Percentiles rank a stretch among this genome's conserved stretches.
These are phyloP conservation scores for Mandrillus leucophaeus DNA, from an alignment of 2,113 vertebrate genomes.

Conservation along the genomic window DNA sequence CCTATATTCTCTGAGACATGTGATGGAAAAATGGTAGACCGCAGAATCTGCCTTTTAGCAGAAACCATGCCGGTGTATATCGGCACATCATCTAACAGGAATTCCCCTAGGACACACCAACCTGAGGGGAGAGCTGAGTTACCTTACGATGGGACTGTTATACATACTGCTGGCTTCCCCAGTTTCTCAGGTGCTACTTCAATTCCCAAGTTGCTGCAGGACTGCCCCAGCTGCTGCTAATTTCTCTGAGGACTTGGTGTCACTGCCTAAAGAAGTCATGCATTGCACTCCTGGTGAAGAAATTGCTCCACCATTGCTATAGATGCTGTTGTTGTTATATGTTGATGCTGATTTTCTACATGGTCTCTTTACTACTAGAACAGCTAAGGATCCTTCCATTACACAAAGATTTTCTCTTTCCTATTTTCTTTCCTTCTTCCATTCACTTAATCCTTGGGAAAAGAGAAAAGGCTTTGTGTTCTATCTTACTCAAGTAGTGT, in stretches of 20 bases:
- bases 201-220: not conserved
- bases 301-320: not conserved
- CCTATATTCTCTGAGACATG: not conserved
- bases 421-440: not conserved
- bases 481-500: not conserved
- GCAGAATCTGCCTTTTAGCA: not conserved
- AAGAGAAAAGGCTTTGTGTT: not conserved
- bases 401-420: not conserved
- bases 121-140: not conserved
- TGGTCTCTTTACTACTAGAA: not conserved
- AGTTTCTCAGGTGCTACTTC: not conserved
- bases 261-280: not conserved
- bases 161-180: not conserved
- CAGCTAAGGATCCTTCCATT: not conserved
- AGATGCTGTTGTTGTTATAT: not conserved
- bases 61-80: accelerated
- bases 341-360: not conserved
- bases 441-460: not conserved
- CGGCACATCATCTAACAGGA: not conserved
- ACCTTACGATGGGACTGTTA: not conserved
- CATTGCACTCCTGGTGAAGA: not conserved
- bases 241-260: not conserved
- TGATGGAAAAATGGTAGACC: not conserved
- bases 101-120: not conserved
- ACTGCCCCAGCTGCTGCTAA: not conserved